Percentiles rank a stretch among this genome's conserved stretches.
Evolutionary conservation across 2,797 vertebrate genomes (phyloP).

Genomic region (Hirundo rustica): DNA sequence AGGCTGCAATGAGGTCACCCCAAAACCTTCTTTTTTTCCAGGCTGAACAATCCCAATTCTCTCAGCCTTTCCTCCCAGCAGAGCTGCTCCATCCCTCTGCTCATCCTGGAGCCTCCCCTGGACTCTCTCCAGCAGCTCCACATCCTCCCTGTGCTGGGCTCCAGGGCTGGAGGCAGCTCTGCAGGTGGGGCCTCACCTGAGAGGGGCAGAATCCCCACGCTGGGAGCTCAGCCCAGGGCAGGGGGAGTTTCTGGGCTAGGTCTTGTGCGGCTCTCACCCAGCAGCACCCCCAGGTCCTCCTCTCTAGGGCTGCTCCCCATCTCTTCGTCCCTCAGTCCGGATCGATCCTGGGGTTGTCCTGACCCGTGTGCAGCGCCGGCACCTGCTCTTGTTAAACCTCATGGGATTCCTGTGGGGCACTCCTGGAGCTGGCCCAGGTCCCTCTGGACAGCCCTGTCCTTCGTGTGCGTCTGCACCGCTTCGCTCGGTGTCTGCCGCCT

Average conservation of each 20-base stretch:
- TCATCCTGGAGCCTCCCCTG: background rate
- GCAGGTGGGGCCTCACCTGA: background rate
- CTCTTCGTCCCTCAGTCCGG: background rate
- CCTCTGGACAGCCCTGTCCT: background rate
- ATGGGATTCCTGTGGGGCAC: fast-evolving
- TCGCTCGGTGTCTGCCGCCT: background rate
- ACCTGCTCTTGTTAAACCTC: background rate
- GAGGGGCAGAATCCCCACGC: background rate
- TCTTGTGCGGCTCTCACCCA: background rate
- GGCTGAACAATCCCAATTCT: background rate
- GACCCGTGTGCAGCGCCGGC: background rate
- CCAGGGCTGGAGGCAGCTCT: background rate
- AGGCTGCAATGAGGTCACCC: background rate
- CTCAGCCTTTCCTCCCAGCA: background rate
- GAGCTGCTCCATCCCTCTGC: background rate
- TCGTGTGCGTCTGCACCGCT: background rate
- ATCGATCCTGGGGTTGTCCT: background rate
- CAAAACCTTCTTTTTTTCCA: background rate
- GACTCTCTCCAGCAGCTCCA: background rate
- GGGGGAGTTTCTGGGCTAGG: fast-evolving
- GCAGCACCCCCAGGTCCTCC: background rate
- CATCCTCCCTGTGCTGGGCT: background rate
- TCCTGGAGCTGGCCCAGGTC: background rate
- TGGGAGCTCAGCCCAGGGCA: background rate
- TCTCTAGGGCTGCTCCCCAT: background rate